Conservation (phyloP, 2,888 invertebrate species). For the Athalia cordata region DNA sequence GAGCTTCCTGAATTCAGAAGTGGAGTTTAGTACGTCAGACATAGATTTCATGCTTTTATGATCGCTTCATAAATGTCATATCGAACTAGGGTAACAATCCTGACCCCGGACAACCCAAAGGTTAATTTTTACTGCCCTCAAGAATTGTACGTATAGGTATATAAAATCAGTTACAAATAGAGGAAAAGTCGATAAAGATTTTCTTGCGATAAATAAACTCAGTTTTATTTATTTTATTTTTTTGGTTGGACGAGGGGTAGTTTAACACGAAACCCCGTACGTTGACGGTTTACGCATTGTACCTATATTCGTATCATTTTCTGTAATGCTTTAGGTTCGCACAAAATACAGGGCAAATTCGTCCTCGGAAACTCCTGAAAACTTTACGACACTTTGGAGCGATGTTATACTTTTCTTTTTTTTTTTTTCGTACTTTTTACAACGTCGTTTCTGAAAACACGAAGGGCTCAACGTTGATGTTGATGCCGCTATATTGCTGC, state of each 20-base stretch:
- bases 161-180: too few relatives aligned
- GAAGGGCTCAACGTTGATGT: slow-evolving; percentile 32
- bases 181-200: slow-evolving; percentile 22
- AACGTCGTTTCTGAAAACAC: slow-evolving; percentile 67
- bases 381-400: slow-evolving; percentile 72
- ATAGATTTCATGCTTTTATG: background rate
- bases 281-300: background rate
- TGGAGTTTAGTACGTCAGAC: background rate
- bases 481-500: background rate
- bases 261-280: slow-evolving; percentile 27
- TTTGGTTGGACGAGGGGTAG: slow-evolving; percentile 22
- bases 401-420: slow-evolving; percentile 62
- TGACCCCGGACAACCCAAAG: slow-evolving; percentile 14
- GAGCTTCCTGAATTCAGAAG: background rate
- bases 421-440: slow-evolving; percentile 63
- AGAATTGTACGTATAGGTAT: background rate
- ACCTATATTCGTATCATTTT: slow-evolving; percentile 28
- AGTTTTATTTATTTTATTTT: background rate
- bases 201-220: slow-evolving; percentile 32
- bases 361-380: slow-evolving; percentile 56
- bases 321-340: slow-evolving; percentile 38
- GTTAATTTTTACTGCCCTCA: slow-evolving; percentile 8
- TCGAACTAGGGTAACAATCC: background rate
- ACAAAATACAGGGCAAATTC: slow-evolving; percentile 36
- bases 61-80: background rate